A percentile compares a stretch with the other conserved stretches of the same genome.
Conservation (phyloP, 1,140 invertebrate genomes). For the Papilio polyxenes region DNA sequence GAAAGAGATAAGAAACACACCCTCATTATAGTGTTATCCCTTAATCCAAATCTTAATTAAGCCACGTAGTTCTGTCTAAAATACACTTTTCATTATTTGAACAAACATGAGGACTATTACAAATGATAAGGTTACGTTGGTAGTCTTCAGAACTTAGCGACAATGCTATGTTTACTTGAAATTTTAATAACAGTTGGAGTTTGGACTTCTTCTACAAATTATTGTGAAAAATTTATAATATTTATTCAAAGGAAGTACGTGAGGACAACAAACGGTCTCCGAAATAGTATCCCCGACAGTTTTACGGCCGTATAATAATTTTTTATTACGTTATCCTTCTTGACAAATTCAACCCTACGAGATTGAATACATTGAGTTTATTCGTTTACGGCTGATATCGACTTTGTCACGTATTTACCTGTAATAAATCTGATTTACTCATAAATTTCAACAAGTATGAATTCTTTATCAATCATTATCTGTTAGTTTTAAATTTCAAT, state of each 20-base stretch:
- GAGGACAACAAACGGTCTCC: not conserved
- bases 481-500: too few species aligned
- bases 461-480: not conserved
- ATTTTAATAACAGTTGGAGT: too few species aligned
- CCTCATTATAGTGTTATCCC: not conserved
- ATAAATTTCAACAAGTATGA: not conserved
- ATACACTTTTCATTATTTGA: constrained; percentile 3
- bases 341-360: constrained; percentile 29
- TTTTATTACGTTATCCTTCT: constrained; percentile 32
- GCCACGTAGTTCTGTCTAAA: not conserved
- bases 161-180: too few species aligned
- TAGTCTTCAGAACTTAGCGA: too few species aligned
- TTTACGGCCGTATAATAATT: constrained; percentile 1
- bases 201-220: not conserved
- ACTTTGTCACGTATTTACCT: not conserved
- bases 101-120: not conserved
- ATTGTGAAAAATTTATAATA: not conserved
- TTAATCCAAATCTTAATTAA: not conserved
- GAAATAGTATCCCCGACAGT: not conserved
- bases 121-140: not conserved
- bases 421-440: not conserved
- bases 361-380: constrained; percentile 31
- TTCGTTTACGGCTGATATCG: constrained; percentile 20
- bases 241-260: constrained; percentile 5
- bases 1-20: not conserved